Base-by-base conservation (phyloP, 2,888 invertebrate species). In the Cataglyphis albicans region DNA sequence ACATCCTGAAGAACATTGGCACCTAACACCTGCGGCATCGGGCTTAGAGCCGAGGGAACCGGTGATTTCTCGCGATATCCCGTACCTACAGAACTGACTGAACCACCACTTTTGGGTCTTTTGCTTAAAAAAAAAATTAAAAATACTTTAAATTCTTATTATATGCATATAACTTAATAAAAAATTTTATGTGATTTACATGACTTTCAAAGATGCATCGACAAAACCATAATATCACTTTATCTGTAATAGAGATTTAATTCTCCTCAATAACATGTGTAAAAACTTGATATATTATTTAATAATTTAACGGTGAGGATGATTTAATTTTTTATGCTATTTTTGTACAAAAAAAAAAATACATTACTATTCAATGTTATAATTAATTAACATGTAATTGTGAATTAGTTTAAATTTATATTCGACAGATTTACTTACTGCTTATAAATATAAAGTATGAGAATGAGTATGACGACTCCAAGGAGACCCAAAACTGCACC, bases 371-470 rank as follows among this genome's bases (percentile, higher is more conserved):
- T 44, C 44, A 18, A 18, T 18, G 44, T 44, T 15, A 15, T 44
- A 44, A n/a, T 59, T n/a, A 1, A 38, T 38, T 25, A 15, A 44
- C 7, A 35, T 18, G 5, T 44, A 25, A 3, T 2, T 74, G n/a
- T n/a, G 21, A 18, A 48, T 64, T 64, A 1, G 7, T 52, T 52
- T 0, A 10, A 32, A 35, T 64, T 44, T 21, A 25, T 32, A 0
- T 41, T 76, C 7, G 12, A 18, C 15, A 6, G 12, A 2, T 70
- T 59, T 84, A 95, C 96, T 95, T 93, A 97, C 96, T 96, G 96
- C 93, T 96, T 97, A 92, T 97, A 97, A 92, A 98, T 97, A 94
- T 98, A 98, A 75, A 96, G 95, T 55, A 97, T 96, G 61, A 98
- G 95, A 48, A 97, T 96, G 64, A 97, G 96, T 89, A 98, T 97